phyloP scores from a whole-genome alignment of 2,888 invertebrate genomes.

The Chaitophorus viminalis region DNA sequence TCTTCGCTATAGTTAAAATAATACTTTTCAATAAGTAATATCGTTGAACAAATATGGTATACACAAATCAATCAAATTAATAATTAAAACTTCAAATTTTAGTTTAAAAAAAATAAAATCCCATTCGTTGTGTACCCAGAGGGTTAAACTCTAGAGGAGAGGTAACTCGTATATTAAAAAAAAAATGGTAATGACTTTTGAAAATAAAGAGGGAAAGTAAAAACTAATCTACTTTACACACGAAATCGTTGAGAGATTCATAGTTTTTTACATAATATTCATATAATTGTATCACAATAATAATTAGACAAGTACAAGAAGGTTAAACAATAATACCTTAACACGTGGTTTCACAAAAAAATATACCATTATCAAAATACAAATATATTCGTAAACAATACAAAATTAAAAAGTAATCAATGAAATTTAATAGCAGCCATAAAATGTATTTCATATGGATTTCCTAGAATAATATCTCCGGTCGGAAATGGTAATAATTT shows the following conservation, averaged over 20 bases:
- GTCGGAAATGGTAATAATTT: not conserved
- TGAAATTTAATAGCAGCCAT: not conserved
- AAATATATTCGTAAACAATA: not conserved
- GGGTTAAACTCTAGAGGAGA: too few species aligned
- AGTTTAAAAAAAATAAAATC: too few species aligned
- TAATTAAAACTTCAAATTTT: too few species aligned
- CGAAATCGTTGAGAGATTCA: not conserved
- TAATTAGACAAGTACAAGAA: conserved; percentile 11
- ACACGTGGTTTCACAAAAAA: not conserved
- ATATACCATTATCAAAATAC: not conserved
- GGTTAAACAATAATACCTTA: not conserved
- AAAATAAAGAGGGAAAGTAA: not conserved
- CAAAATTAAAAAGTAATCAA: not conserved
- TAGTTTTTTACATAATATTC: not conserved
- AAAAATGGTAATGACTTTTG: not conserved
- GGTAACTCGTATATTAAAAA: not conserved
- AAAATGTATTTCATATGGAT: not conserved
- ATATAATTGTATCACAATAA: conserved; percentile 30
- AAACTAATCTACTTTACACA: not conserved
- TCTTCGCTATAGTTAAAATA: too few species aligned
- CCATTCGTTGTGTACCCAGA: too few species aligned
- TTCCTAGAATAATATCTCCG: not conserved
- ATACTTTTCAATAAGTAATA: too few species aligned
- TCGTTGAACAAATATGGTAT: too few species aligned
- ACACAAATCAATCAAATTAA: too few species aligned